phyloP scores from a whole-genome alignment of 1,140 invertebrate species.

The Tetraneura akinire region DNA sequence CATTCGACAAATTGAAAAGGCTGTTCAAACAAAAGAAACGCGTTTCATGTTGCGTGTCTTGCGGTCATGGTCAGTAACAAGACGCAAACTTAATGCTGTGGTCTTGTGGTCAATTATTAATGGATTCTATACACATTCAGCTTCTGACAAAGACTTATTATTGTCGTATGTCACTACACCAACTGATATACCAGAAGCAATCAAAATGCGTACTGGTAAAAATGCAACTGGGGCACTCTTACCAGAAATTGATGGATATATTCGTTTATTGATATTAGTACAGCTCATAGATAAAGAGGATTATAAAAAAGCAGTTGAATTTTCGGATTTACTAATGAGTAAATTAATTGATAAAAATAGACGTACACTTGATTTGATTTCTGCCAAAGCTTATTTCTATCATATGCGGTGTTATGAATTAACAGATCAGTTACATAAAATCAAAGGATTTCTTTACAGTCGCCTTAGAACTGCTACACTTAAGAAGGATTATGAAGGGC shows the following conservation, averaged over 20 bases:
- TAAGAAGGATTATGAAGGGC: slow-evolving; percentile 94
- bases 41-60: slow-evolving; percentile 89
- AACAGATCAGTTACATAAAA: slow-evolving; percentile 81
- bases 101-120: slow-evolving; percentile 81
- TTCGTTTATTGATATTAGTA: slow-evolving; percentile 89
- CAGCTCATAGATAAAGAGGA: slow-evolving; percentile 85
- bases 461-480: slow-evolving; percentile 91
- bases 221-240: slow-evolving; percentile 73
- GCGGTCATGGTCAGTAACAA: slow-evolving; percentile 80
- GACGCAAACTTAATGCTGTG: slow-evolving; percentile 82
- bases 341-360: slow-evolving; percentile 89
- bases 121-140: slow-evolving; percentile 74
- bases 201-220: slow-evolving; percentile 65
- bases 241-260: slow-evolving; percentile 95
- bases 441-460: slow-evolving; percentile 85
- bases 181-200: slow-evolving; percentile 64
- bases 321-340: slow-evolving; percentile 81
- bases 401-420: slow-evolving; percentile 91
- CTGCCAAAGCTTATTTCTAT: slow-evolving; percentile 97
- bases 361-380: slow-evolving; percentile 88
- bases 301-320: slow-evolving; percentile 73
- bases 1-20: slow-evolving; percentile 91
- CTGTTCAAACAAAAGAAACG: slow-evolving; percentile 89
- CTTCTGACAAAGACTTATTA: slow-evolving; percentile 75
- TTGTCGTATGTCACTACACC: slow-evolving; percentile 65